Evolutionary conservation across 1,140 invertebrate genomes (phyloP), one percentile per base, ranked within the genome.

Genomic region (Zophobas morio): DNA sequence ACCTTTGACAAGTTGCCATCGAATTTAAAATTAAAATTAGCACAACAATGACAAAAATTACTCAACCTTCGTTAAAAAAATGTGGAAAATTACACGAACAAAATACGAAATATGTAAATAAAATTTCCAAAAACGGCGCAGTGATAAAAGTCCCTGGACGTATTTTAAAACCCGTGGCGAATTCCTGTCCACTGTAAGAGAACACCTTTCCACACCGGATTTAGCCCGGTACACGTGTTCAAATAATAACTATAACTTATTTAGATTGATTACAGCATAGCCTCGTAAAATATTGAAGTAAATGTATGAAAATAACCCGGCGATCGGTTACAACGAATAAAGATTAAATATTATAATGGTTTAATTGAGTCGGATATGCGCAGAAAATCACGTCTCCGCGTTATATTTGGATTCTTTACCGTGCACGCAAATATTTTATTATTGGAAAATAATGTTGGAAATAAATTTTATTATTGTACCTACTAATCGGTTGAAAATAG

Each of bases 271-370:
- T 81, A 80, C 78, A 74, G 78, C 80, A 75, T 51, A 70, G 70
- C 46, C 76, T 80, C 80, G 71, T 81, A 81, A 81, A 81, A 72
- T 56, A 56, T 71, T 63, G 20, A 63, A 76, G 66, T 76, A 37
- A 35, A 79, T 76, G 76, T 78, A 81, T 81, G 71, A 79, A 77
- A 79, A 79, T 81, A 81, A 79, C 75, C 79, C 78, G 79, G 33
- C 66, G 60, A 79, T 77, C 56, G 76, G 54, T 75, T 78, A 70
- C 36, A 53, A 72, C 37, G 66, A 60, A 72, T 72, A 36, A 6
- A 54, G 47, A 71, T 47, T 46, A 79, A 79, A 79, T 81, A 81
- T 81, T 81, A 81, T 81, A 81, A 81, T 81, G 80, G 80, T 81
- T 81, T 81, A 81, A 81, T 79, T 81, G 77, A 79, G 60, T 75